Evolutionary conservation across 1,140 invertebrate genomes (phyloP).

Genomic region (Drosophila erecta): DNA sequence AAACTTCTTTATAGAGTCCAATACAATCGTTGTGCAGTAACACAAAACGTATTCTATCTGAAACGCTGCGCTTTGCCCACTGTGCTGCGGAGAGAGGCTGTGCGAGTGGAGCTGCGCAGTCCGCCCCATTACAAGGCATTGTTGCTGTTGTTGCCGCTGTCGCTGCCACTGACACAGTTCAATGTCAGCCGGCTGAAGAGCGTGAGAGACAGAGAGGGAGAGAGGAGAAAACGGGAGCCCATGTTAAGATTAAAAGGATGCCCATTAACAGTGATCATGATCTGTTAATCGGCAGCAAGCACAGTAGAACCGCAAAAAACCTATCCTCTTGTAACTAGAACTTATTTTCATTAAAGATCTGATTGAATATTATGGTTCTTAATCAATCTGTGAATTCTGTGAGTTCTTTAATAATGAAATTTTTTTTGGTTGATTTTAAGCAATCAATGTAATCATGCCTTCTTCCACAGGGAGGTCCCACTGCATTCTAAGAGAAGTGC

Average conservation of each 20-base stretch:
- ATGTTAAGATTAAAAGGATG: slow-evolving; percentile 63
- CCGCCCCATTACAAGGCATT: slow-evolving; percentile 59
- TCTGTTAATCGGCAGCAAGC: slow-evolving; percentile 16
- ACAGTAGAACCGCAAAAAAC: not conserved
- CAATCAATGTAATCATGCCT: not conserved
- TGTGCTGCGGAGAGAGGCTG: slow-evolving; percentile 1
- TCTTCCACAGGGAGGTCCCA: not conserved
- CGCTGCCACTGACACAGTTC: slow-evolving; percentile 73
- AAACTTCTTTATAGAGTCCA: too few relatives aligned
- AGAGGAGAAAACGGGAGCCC: slow-evolving; percentile 13
- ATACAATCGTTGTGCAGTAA: too few relatives aligned
- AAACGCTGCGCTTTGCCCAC: not conserved
- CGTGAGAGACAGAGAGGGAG: slow-evolving; percentile 4
- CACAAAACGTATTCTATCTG: too few relatives aligned
- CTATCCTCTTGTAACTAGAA: not conserved
- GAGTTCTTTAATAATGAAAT: too few relatives aligned
- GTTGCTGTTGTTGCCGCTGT: slow-evolving; percentile 20
- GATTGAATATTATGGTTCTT: too few relatives aligned
- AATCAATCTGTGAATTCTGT: too few relatives aligned
- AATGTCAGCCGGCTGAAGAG: slow-evolving; percentile 50
- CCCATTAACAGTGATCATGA: slow-evolving; percentile 22
- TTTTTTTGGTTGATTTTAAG: not conserved
- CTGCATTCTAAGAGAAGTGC: slow-evolving; percentile 13
- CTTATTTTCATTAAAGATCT: not conserved
- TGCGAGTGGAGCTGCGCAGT: slow-evolving; percentile 30